phyloP scores from a whole-genome alignment of 2,113 vertebrate species.

The Campylomormyrus numenius region DNA sequence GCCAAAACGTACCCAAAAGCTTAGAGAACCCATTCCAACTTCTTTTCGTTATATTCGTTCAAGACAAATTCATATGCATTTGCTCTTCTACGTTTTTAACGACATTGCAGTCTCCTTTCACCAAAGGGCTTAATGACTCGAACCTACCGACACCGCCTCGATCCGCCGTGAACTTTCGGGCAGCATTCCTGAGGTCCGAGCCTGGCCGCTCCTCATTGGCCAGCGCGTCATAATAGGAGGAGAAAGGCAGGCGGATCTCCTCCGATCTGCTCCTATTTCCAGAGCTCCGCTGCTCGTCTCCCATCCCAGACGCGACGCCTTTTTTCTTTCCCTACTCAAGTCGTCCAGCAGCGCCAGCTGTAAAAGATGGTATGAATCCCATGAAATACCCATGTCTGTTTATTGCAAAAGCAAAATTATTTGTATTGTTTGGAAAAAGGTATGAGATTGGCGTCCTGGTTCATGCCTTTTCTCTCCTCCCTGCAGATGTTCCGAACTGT shows the following conservation, averaged over 20 bases:
- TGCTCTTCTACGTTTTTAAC: background rate
- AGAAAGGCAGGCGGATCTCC: background rate
- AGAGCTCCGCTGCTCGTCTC: background rate
- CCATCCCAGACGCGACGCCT: background rate
- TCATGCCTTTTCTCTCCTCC: background rate
- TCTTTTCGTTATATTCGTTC: background rate
- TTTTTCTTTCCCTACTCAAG: background rate
- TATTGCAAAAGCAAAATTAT: background rate
- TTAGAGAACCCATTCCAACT: background rate
- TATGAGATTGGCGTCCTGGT: background rate
- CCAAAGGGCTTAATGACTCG: background rate
- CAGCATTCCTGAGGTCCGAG: background rate
- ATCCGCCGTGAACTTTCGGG: background rate
- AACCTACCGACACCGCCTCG: background rate
- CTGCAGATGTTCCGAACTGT: conserved; percentile 23
- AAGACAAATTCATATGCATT: background rate
- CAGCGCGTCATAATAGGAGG: background rate
- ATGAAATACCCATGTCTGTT: background rate
- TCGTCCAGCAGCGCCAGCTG: background rate
- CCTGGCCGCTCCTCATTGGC: conserved; percentile 3
- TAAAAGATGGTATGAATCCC: background rate
- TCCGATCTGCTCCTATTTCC: conserved; percentile 10
- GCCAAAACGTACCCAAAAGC: background rate
- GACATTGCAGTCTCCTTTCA: background rate
- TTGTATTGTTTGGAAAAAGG: background rate